Evolutionary conservation across 1,140 invertebrate genomes (phyloP).

Genomic region (Calephelis virginiensis): DNA sequence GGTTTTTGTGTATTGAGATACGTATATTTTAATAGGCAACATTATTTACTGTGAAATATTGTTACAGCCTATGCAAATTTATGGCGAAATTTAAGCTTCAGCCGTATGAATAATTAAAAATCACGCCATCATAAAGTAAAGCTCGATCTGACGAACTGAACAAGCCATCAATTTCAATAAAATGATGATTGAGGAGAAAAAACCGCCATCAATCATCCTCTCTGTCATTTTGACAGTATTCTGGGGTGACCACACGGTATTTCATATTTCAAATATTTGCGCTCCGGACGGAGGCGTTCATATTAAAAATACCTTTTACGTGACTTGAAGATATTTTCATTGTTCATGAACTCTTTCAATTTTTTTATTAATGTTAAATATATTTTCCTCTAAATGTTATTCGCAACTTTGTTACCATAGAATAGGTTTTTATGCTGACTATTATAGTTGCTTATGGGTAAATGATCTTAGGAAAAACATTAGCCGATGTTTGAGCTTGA

Average conservation of each 20-base stretch:
- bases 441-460: too few relatives aligned
- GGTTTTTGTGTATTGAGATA: too few relatives aligned
- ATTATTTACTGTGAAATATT: neutral
- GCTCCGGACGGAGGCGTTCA: conserved; percentile 16
- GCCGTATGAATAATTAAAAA: conserved; percentile 36
- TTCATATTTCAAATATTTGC: conserved; percentile 36
- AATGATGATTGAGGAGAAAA: conserved; percentile 64
- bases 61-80: neutral
- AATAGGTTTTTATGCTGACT: too few relatives aligned
- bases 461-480: too few relatives aligned
- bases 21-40: neutral
- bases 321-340: conserved; percentile 15
- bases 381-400: neutral
- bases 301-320: conserved; percentile 33
- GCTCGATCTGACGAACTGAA: conserved; percentile 34
- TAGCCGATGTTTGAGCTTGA: too few relatives aligned
- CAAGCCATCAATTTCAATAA: conserved; percentile 72
- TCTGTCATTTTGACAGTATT: conserved; percentile 50
- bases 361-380: neutral
- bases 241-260: conserved; percentile 43
- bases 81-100: conserved; percentile 15
- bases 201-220: conserved; percentile 58
- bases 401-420: neutral
- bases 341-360: conserved; percentile 9
- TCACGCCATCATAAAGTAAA: conserved; percentile 45